phyloP scores from a whole-genome alignment of 2,888 invertebrate species.

The Uloborus plumipes region DNA sequence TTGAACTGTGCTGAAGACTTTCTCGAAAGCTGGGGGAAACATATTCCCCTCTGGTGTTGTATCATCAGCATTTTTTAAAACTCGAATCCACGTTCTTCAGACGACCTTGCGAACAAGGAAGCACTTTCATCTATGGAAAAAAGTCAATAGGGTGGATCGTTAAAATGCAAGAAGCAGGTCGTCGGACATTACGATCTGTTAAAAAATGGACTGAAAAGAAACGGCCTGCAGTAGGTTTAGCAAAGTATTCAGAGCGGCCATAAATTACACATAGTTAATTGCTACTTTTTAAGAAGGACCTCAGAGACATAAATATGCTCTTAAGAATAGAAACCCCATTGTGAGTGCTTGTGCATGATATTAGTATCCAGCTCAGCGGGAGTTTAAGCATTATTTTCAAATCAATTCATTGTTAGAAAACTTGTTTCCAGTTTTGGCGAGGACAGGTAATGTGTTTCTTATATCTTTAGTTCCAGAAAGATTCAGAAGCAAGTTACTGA shows the following conservation, averaged over 20 bases:
- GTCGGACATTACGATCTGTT: neutral
- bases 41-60: too few species aligned
- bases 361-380: slow-evolving; percentile 8
- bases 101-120: slow-evolving; percentile 16
- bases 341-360: neutral
- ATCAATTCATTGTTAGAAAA: neutral
- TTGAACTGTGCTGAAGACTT: too few species aligned
- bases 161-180: neutral
- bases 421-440: neutral
- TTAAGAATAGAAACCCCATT: neutral
- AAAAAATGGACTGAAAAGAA: neutral
- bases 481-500: too few species aligned
- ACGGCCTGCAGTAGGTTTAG: neutral
- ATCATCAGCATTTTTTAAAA: too few species aligned
- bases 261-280: slow-evolving; percentile 11
- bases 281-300: neutral
- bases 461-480: too few species aligned
- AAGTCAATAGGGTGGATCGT: neutral
- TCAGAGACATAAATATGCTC: neutral
- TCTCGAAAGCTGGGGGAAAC: too few species aligned
- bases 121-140: neutral
- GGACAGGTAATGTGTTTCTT: neutral
- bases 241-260: neutral
- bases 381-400: neutral
- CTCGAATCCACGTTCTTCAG: neutral